These are phyloP conservation scores for Patella vulgata DNA, from an alignment of 1,140 invertebrate species.

Conservation along the genomic window DNA sequence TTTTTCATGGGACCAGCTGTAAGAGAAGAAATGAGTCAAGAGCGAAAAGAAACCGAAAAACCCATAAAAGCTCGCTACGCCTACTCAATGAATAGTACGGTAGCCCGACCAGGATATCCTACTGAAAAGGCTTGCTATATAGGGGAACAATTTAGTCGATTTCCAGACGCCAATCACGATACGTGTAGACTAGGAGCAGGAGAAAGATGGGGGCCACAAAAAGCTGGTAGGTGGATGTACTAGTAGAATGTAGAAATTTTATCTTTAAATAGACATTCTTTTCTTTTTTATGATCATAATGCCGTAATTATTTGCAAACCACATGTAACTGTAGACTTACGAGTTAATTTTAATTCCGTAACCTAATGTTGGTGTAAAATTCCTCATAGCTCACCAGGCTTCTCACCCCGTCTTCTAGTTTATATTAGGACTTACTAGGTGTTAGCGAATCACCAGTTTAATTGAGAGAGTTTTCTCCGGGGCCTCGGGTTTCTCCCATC, in stretches of 20 bases:
- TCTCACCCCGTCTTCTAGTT: too few relatives aligned
- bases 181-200: slow-evolving; percentile 52
- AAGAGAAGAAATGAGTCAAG: too few relatives aligned
- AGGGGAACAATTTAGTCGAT: slow-evolving; percentile 49
- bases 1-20: too few relatives aligned
- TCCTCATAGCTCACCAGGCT: too few relatives aligned
- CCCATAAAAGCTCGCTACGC: background rate
- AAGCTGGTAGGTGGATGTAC: slow-evolving; percentile 50
- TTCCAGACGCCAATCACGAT: slow-evolving; percentile 52
- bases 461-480: too few relatives aligned
- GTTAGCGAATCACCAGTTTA: too few relatives aligned
- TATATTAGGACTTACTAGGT: too few relatives aligned
- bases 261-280: background rate
- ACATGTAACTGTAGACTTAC: slow-evolving; percentile 1
- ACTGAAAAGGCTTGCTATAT: slow-evolving; percentile 61
- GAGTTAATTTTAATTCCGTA: background rate
- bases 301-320: background rate
- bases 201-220: slow-evolving; percentile 60
- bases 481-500: too few relatives aligned
- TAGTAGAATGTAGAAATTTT: background rate
- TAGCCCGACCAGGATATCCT: background rate
- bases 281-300: background rate
- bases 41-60: too few relatives aligned
- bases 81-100: background rate
- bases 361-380: too few relatives aligned